Conservation (phyloP, 2,888 invertebrate species). For the Troides aeacus region DNA sequence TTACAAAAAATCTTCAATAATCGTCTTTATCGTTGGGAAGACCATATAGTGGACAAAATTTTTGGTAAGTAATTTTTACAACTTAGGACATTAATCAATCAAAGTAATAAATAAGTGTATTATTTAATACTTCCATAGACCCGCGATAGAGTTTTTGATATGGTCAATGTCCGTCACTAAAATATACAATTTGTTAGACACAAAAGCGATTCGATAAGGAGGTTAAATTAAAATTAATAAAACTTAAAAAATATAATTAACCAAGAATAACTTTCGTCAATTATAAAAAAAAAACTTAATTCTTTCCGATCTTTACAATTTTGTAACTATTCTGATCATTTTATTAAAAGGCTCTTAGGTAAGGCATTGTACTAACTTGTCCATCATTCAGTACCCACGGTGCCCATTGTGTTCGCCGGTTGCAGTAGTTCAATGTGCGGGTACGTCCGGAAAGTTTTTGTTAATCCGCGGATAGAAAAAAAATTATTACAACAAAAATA, state of each 20-base stretch:
- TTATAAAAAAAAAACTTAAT: not conserved
- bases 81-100: too few species aligned
- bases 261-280: not conserved
- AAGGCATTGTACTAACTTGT: conserved; percentile 4
- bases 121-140: too few species aligned
- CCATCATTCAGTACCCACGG: conserved; percentile 21
- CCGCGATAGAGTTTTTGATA: too few species aligned
- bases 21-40: too few species aligned
- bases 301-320: not conserved
- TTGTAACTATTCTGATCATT: not conserved
- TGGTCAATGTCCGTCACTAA: too few species aligned
- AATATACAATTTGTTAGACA: not conserved
- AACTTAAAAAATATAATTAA: too few species aligned
- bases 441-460: conserved; percentile 26
- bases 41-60: too few species aligned
- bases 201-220: not conserved
- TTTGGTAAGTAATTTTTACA: too few species aligned
- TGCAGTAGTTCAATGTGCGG: conserved; percentile 23
- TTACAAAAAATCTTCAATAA: too few species aligned
- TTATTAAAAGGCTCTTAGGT: not conserved
- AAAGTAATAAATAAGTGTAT: too few species aligned
- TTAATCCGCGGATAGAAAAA: conserved; percentile 24
- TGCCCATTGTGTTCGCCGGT: conserved; percentile 15
- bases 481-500: conserved; percentile 4
- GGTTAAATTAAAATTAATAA: not conserved